Evolutionary conservation across 2,888 invertebrate genomes (phyloP).

Genomic region (Spodoptera exigua): DNA sequence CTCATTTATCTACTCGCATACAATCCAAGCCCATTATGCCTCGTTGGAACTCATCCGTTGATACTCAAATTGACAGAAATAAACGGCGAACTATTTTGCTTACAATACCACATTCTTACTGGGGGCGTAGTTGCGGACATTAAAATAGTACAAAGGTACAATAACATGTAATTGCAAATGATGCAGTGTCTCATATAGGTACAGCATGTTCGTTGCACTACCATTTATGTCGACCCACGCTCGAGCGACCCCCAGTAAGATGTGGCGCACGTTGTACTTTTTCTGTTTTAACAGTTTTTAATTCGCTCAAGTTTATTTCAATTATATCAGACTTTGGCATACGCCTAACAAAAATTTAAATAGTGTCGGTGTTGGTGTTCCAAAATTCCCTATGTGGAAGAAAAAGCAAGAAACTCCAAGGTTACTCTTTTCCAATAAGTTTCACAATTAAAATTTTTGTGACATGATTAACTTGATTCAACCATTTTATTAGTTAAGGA

Average conservation of each 20-base stretch:
- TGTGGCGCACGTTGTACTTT: constrained; percentile 26
- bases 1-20: constrained; percentile 52
- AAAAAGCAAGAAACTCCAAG: no score
- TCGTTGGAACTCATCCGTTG: constrained; percentile 63
- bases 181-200: constrained; percentile 83
- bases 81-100: constrained; percentile 82
- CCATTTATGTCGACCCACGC: constrained; percentile 85
- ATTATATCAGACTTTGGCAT: background rate
- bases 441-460: background rate
- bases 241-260: constrained; percentile 50
- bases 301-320: background rate
- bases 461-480: no score
- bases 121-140: constrained; percentile 72
- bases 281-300: constrained; percentile 6
- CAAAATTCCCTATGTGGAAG: no score
- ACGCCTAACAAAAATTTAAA: no score
- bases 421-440: no score
- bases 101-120: constrained; percentile 84
- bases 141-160: constrained; percentile 86
- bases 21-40: constrained; percentile 60
- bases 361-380: no score
- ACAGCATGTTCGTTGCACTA: constrained; percentile 77
- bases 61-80: constrained; percentile 81
- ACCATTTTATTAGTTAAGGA: no score
- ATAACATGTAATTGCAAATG: constrained; percentile 89